Base-by-base conservation (phyloP, 1,140 invertebrate genomes). In the Venturia canescens region DNA sequence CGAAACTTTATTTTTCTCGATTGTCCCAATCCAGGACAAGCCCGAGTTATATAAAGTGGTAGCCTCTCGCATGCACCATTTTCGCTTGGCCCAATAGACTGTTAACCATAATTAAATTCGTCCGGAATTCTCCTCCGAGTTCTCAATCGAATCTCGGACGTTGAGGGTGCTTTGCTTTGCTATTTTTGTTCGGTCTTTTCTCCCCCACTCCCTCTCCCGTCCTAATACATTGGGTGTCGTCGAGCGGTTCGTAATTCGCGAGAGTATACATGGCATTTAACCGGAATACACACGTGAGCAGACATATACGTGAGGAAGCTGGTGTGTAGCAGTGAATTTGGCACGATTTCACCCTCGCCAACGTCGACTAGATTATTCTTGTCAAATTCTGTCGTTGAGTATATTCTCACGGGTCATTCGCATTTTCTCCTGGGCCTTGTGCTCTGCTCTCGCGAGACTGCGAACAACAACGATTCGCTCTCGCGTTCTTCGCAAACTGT, bases 221-320 rank as follows among this genome's bases (percentile, higher is more conserved):
- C 80, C 79, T 57, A 44, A 44, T 44, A 44, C 38, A 44, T 44
- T 13, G 31, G 38, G 70, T 48, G 34, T 48, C 70, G 70, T 48
- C 7, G 70, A 72, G 60, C n/a, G 60, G 13, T 23, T 66, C 3
- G 60, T 66, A 21, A 57, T 57, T n/a, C 15, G 11, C 21, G 53
- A 16, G 21, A 66, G 60, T 26, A 13, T 63, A 75, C 21, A 81
- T 84, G 82, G 82, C 80, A 84, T 79, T 85, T 78, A 78, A 85
- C 81, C 72, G 83, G 76, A 83, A 86, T 82, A 84, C 82, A 81
- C 79, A 69, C 15, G n/a, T n/a, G 21, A 57, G 6, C 66, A 31
- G 31, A 69, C 29, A 31, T 31, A 63, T 9, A 63, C 60, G 23
- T 15, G 27, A 3, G 60, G 27, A 63, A 23, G 27, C 11, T 23